Conservation (phyloP, 2,113 vertebrate genomes). For the Speoplatyrhinus poulsoni region DNA sequence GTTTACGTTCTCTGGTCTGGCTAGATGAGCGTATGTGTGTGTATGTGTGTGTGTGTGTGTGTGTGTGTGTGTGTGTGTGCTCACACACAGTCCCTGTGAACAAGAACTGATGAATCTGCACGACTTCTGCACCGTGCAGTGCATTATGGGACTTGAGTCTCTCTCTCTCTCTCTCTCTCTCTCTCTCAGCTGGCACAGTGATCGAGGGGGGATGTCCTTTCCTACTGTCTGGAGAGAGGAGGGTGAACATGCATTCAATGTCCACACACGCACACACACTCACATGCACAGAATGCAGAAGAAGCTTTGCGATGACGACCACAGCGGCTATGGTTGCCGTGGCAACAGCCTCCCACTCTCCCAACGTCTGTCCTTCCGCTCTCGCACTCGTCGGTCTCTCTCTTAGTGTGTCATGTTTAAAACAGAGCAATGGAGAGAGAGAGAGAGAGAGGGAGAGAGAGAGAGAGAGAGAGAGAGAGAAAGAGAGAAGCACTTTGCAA, state of each 20-base stretch:
- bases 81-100: conserved; percentile 52
- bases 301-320: conserved; percentile 57
- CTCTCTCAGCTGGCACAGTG: conserved; percentile 53
- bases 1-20: conserved; percentile 39
- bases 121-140: conserved; percentile 71
- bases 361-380: conserved; percentile 13
- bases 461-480: background rate
- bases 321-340: conserved; percentile 58
- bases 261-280: conserved; percentile 7
- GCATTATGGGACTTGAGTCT: conserved; percentile 68
- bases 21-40: conserved; percentile 40
- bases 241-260: conserved; percentile 42
- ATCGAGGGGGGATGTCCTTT: conserved; percentile 71
- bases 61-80: conserved; percentile 2
- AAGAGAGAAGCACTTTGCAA: too few species aligned
- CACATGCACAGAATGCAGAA: conserved; percentile 56
- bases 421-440: background rate
- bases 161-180: conserved; percentile 35
- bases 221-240: conserved; percentile 66
- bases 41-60: conserved; percentile 36
- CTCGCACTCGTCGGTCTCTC: conserved; percentile 25
- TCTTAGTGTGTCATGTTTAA: conserved; percentile 28
- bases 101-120: conserved; percentile 75
- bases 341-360: conserved; percentile 55
- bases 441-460: background rate